Evolutionary conservation across 2,113 vertebrate genomes (phyloP), one percentile per base, ranked within the genome.

Genomic region (Misgurnus mizolepis): DNA sequence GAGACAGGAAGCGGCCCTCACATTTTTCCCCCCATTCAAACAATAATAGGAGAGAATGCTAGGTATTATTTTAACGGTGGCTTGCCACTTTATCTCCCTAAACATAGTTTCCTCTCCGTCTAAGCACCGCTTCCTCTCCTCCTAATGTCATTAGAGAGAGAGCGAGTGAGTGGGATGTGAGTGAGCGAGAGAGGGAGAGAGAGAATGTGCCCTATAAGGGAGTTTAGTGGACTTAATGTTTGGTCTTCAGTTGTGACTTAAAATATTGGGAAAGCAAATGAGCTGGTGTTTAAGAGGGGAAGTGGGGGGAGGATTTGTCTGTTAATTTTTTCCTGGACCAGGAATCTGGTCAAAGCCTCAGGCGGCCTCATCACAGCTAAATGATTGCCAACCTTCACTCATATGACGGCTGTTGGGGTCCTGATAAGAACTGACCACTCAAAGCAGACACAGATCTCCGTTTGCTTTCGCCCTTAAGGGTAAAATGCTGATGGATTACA

Each of bases 61-160:
- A 88, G 89, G 85, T 93, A 93, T 93, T 93, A 93, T 93, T 91
- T 89, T 91, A 90, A 90, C 91, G 88, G 91, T 88, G 79, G 76
- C 91, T 91, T 90, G 86, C 88, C 85, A 82, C 93, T 95, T 95
- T 95, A 96, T 95, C 95, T 95, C 89, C 91, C 93, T 83, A 83
- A 91, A 87, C 95, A 95, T 93, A 88, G 90, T 93, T 95, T 95
- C 94, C 94, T 94, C 86, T 85, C 84, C 65, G 78, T 83, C 88
- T 88, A 87, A 92, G 83, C 90, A 88, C 86, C 86, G 87, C 88
- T 90, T 94, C 93, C 93, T 93, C 90, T 85, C 70, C 55, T 69
- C 40, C 67, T 80, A 80, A 80, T 88, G 83, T 86, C 67, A 88
- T 78, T 81, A 41, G 79, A 86, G 88, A 53, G 87, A 41, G 79